Evolutionary conservation across 2,888 invertebrate species (phyloP), one percentile per base, ranked within the genome.

Genomic region (Meta bourneti): DNA sequence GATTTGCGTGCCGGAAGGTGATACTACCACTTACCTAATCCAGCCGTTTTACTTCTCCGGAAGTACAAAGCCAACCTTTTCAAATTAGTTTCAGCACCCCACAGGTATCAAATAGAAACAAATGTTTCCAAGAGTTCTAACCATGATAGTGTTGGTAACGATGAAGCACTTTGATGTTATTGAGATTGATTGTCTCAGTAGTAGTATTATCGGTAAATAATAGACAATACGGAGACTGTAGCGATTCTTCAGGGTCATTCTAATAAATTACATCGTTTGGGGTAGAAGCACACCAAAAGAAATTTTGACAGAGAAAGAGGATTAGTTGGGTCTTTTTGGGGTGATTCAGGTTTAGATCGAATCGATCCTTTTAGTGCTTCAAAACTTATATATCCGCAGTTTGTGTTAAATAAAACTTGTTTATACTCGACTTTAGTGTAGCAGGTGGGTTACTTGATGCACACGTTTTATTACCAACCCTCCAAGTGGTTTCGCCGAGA

Each of bases 141-240:
- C 74, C 52, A 75, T 20, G n/a, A 48, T 13, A 51, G 71, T 52
- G 19, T 82, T 71, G 13, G 20, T 82, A 49, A 71, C 51, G 49
- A 72, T 71, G 16, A 52, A 54, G 54, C 34, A 51, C 75, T 74
- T 61, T n/a, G 34, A 48, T 20, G 16, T 54, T 20, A 84, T 69
- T 74, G 71, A 84, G 84, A 84, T 84, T 84, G n/a, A 84, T 84
- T 72, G 71, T 71, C 52, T 48, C 13, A 13, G 49, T 75, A 54
- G 74, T 34, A 7, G 84, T 61, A 80, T 61, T 61, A 61, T 78
- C 19, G 16, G 19, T n/a, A 52, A 52, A 52, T 78, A 78, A 78
- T 52, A 16, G 52, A 19, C 78, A 48, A 4, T 34, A 72, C 48
- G 75, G 75, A 75, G 78, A 8, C 61, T 61, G 11, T 61, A 34